phyloP scores from a whole-genome alignment of 2,113 vertebrate genomes.

The Cercocebus atys region DNA sequence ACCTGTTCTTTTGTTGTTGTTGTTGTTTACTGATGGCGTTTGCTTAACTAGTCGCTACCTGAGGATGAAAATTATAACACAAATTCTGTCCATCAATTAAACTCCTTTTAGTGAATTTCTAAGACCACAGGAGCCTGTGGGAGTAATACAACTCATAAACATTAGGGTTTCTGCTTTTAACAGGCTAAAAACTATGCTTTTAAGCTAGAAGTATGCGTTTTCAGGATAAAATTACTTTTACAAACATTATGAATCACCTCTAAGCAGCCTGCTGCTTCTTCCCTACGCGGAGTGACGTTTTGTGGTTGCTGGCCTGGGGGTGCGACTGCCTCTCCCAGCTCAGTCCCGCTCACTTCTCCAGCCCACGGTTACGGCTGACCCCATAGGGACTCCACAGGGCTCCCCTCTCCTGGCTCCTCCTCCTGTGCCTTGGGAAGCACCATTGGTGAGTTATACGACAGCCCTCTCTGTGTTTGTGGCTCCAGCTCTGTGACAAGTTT shows the following conservation, averaged over 20 bases:
- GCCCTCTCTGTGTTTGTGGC: background rate
- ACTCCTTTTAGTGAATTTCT: no score
- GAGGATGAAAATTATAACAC: background rate
- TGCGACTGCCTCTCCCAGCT: no score
- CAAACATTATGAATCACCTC: background rate
- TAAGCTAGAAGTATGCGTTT: background rate
- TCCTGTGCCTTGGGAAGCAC: background rate
- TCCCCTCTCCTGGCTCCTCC: background rate
- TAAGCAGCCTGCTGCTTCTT: background rate
- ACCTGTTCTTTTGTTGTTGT: background rate
- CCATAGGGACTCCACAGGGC: no score
- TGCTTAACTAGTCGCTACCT: background rate
- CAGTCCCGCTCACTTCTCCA: no score
- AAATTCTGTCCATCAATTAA: background rate
- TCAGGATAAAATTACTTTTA: background rate
- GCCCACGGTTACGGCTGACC: no score
- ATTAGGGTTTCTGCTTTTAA: background rate
- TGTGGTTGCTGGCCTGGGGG: no score
- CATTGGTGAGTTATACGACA: no score
- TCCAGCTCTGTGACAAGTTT: no score
- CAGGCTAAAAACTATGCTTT: background rate
- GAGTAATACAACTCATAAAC: background rate
- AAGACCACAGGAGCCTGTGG: background rate
- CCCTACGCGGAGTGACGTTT: no score
- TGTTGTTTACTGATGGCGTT: background rate